Base-by-base conservation (phyloP, 2,888 invertebrate genomes). In the Myopa tessellatipennis region DNA sequence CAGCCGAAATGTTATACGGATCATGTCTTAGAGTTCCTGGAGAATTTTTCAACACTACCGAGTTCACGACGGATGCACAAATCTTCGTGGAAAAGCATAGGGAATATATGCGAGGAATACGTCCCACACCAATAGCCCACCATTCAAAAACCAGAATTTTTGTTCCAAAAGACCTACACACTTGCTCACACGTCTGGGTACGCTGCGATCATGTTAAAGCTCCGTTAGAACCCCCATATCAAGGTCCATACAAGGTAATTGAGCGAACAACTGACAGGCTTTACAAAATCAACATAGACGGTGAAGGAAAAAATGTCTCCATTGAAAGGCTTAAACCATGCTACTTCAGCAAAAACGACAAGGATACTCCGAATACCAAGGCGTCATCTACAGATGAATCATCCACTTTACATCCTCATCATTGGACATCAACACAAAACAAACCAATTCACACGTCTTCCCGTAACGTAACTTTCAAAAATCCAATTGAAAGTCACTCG, bases 91-190 rank as follows among this genome's bases (percentile, higher is more conserved):
- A 75, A 12, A 58, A 76, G 50, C 77, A 78, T 55, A 50, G 65
- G 6, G 52, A 8, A 40, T 68, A 73, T 50, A 67, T 77, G 67
- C 36, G 67, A 5, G 68, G 77, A 12, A 65, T 79, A 4, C 73
- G 74, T 10, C 76, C 73, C 8, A 55, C 65, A 60, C 79, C 79
- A 34, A 60, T 76, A 40, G 72, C 76, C 40, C 80, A 80, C 60
- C 75, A 80, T 26, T 74, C 63, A 40, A 78, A 74, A 50, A 55
- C 40, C 12, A 78, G 76, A 74, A 71, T 78, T 60, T 80, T 80
- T 73, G n/a, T 40, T 36, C 58, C 63, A 4, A 79, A 79, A 55
- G 61, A 78, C 60, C 55, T 79, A 36, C 40, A 26, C 50, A 50
- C 74, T 63, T 77, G 60, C 16, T 50, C 65, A 34, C 67, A 72